phyloP scores from a whole-genome alignment of 1,140 invertebrate species.

The Trissolcus basalis region DNA sequence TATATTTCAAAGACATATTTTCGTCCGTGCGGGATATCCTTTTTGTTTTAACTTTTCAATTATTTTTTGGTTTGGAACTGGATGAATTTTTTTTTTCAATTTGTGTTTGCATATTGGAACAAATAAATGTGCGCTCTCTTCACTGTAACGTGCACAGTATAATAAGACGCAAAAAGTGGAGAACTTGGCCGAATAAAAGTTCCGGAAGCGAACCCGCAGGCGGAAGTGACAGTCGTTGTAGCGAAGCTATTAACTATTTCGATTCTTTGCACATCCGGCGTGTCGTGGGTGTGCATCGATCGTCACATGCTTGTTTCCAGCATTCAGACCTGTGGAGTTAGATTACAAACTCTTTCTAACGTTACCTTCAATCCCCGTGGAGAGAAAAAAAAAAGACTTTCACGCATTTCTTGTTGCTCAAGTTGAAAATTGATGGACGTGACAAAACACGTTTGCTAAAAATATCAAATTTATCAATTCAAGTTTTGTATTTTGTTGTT shows the following conservation, averaged over 20 bases:
- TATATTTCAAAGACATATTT: no score
- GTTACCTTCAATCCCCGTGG: neutral
- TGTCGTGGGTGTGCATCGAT: conserved; percentile 44
- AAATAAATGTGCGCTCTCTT: conserved; percentile 9
- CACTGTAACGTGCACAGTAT: conserved; percentile 13
- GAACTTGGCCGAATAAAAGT: conserved; percentile 58
- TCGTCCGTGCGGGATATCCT: no score
- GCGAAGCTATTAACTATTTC: conserved; percentile 59
- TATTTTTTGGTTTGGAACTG: no score
- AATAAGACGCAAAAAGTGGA: conserved; percentile 12
- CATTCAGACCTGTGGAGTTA: conserved; percentile 15
- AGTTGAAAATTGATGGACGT: no score
- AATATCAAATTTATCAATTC: no score
- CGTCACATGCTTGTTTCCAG: conserved; percentile 12
- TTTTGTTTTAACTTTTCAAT: no score
- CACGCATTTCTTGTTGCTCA: neutral
- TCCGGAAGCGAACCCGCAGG: conserved; percentile 45
- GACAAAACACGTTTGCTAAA: no score
- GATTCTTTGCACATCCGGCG: conserved; percentile 57
- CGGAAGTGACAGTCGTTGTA: conserved; percentile 60
- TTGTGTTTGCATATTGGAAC: neutral
- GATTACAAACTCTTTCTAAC: conserved; percentile 16
- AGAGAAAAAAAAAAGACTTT: neutral
- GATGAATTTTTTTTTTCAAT: no score
- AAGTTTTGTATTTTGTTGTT: no score